Evolutionary conservation across 1,140 invertebrate species (phyloP).

Genomic region (Eupristina koningsbergeri): DNA sequence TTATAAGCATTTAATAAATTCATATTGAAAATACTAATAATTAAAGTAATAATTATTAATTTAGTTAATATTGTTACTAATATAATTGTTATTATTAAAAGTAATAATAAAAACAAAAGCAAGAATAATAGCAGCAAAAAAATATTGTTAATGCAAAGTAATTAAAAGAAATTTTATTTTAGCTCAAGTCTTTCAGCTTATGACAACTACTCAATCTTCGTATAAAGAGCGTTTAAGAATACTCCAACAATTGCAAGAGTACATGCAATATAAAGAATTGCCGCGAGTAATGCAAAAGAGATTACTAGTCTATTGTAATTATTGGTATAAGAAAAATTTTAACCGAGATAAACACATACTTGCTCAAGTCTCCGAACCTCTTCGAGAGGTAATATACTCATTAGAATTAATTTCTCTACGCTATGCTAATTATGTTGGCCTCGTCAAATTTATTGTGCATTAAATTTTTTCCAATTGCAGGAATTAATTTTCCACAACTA

Average conservation of each 20-base stretch:
- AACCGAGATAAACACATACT: slow-evolving; percentile 69
- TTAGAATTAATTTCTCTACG: background rate
- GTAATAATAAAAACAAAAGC: no score
- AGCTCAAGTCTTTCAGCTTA: slow-evolving; percentile 28
- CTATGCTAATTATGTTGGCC: no score
- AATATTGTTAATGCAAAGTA: no score
- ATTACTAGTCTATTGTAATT: slow-evolving; percentile 64
- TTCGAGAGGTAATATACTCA: slow-evolving; percentile 59
- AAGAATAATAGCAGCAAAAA: no score
- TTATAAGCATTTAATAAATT: background rate
- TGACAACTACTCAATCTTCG: slow-evolving; percentile 56
- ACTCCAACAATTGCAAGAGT: slow-evolving; percentile 63
- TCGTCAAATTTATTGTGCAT: no score
- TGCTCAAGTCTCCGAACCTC: slow-evolving; percentile 67
- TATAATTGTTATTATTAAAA: no score
- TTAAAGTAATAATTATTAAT: background rate
- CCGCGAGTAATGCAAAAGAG: slow-evolving; percentile 58
- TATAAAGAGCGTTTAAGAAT: slow-evolving; percentile 57
- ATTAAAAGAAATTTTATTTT: background rate
- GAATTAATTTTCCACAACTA: slow-evolving; percentile 72
- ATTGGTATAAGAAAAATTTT: slow-evolving; percentile 68
- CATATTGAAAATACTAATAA: background rate
- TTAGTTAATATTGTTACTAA: no score
- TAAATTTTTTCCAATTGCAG: slow-evolving; percentile 52
- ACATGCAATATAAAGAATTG: slow-evolving; percentile 64